Evolutionary conservation across 2,797 vertebrate genomes (phyloP), one percentile per base, ranked within the genome.

Genomic region (Alectoris magna): DNA sequence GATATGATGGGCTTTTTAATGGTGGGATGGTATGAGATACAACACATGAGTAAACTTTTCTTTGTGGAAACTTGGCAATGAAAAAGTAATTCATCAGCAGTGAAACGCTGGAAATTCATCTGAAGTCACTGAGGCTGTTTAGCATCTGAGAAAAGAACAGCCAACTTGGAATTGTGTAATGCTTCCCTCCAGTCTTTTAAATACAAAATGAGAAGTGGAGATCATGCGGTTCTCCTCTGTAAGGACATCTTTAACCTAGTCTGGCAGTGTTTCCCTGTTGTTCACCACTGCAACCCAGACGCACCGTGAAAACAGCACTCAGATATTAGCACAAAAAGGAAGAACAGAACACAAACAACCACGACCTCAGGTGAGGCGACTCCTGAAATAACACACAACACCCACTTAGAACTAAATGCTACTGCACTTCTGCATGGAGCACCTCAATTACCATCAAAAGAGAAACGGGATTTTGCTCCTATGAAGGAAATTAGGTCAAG

Each of bases 341-440:
- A 27, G 63, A 39, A 44, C n/a, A 49, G 3, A 34, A 43, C 38
- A 51, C 22, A 78, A 60, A 14, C 51, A 22, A 34, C 31, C 31
- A 72, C 2, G 11, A 26, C 14, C 14, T 12, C 66, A 51, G 16
- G 31, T 49, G 29, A 94, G 39, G 2, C 0, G 0, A 51, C 16
- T 55, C 55, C 2, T 13, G 31, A 69, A 67, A 29, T 26, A 59
- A n/a, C 24, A 48, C 2, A 10, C 14, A 62, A 26, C 0, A 4
- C 5, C 18, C 53, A 63, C 11, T 23, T 16, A 53, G 9, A 81
- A 38, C 11, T 23, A 34, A 43, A 12, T 0, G 2, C 18, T 17
- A 34, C 36, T 74, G 14, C 16, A 26, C 64, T 83, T 75, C 16
- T 43, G 15, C 23, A 29, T 6, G 3, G 55, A 59, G 44, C 77